Base-by-base conservation (phyloP, 2,797 vertebrate genomes). In the Acestrorhynchus altus region DNA sequence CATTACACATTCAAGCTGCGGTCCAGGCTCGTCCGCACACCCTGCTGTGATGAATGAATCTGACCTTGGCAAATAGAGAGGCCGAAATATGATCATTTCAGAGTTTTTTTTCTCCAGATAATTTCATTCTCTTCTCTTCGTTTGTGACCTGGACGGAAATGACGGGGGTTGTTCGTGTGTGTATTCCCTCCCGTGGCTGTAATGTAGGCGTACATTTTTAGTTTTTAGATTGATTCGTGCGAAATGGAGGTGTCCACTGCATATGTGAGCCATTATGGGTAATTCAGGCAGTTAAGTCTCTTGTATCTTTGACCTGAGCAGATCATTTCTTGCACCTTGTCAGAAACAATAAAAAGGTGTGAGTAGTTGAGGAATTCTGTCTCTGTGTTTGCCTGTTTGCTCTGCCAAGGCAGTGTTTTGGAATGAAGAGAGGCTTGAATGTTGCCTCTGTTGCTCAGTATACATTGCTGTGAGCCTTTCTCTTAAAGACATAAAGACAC, bases 11-110 rank as follows among this genome's bases (percentile, higher is more conserved):
- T 92, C 86, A 86, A 89, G 87, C 81, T 87, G 90, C 86, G 85
- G 90, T 92, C 91, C 88, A 22, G 87, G 85, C 83, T 83, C 65
- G 44, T 1, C 87, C 72, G 82, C 85, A 83, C 83, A 84, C 83
- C 89, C 82, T 1, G 56, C 86, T 88, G 86, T 92, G 90, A 92
- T 89, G 90, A 92, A 91, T 91, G 90, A 92, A 89, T 81, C 85
- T 84, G 89, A 93, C 92, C 92, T 94, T 94, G 91, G 85, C 82
- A 91, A 90, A 90, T 87, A 83, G 80, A 88, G 84, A 89, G 88
- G 83, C 87, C 88, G 85, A 83, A 89, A 89, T 90, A 88, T 87
- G 89, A 87, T 88, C 79, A 86, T 89, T 85, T 78, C 40, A 78
- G 86, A 81, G 84, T 91, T 84, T 74, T 49, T 86, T 72, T 77